Evolutionary conservation across 2,888 invertebrate species (phyloP).

Genomic region (Ceramica pisi): DNA sequence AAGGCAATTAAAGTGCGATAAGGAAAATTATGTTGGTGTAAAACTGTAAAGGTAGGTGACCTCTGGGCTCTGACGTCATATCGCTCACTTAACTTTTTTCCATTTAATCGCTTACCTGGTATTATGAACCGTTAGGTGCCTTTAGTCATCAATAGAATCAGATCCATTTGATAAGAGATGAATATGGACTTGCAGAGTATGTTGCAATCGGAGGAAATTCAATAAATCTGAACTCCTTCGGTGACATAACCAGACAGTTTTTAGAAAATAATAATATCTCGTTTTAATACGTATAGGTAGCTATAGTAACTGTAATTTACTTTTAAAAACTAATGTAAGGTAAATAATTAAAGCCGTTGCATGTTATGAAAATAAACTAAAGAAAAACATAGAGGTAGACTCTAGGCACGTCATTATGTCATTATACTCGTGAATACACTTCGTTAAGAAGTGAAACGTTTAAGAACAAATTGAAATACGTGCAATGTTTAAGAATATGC

Average conservation of each 20-base stretch:
- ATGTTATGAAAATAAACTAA: not conserved
- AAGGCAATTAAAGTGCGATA: not conserved
- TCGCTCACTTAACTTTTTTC: not conserved
- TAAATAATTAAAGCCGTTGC: not conserved
- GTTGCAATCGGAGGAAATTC: not conserved
- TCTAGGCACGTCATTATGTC: constrained; percentile 9
- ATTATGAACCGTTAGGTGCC: not conserved
- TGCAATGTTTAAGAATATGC: constrained; percentile 13
- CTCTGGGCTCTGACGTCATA: not conserved
- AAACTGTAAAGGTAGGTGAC: not conserved
- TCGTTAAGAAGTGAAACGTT: constrained; percentile 3
- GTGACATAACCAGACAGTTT: too few species aligned
- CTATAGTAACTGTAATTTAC: not conserved
- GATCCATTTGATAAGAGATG: not conserved
- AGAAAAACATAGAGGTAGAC: constrained; percentile 9
- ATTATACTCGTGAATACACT: constrained; percentile 12
- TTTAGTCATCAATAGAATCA: not conserved
- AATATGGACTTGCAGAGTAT: not conserved
- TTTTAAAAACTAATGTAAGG: not conserved
- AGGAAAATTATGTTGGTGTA: not conserved
- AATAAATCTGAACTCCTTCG: too few species aligned
- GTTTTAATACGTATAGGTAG: not conserved
- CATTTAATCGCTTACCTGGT: not conserved
- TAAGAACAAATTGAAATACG: constrained; percentile 17
- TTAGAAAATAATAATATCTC: too few species aligned